Conservation (phyloP, 1,140 invertebrate species). For the Uloborus diversus region DNA sequence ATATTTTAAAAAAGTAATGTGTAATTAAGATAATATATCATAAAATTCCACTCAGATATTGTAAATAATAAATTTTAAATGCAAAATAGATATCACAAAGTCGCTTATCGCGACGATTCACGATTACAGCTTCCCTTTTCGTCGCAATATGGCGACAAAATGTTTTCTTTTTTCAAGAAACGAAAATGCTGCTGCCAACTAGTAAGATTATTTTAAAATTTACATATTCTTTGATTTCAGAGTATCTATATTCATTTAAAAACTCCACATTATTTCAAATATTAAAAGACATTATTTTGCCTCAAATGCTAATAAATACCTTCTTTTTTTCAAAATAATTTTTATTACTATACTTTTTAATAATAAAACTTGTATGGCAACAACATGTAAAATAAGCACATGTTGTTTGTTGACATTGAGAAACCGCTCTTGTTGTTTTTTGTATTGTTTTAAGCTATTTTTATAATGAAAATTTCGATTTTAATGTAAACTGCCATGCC, state of each 20-base stretch:
- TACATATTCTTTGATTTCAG: neutral
- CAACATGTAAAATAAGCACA: no score
- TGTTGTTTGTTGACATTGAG: no score
- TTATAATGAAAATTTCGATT: no score
- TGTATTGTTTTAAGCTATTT: no score
- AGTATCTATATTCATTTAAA: neutral
- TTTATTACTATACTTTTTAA: no score
- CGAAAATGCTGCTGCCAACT: neutral
- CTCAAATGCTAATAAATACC: no score
- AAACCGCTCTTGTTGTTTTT: no score
- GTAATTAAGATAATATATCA: neutral
- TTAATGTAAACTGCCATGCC: no score
- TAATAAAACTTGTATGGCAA: no score
- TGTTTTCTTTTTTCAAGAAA: neutral
- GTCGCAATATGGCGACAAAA: slow-evolving; percentile 50
- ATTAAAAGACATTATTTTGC: no score
- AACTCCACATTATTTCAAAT: neutral
- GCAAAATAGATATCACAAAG: neutral
- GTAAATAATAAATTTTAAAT: neutral
- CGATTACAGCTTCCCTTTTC: neutral
- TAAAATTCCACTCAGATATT: no score
- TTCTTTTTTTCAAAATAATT: no score
- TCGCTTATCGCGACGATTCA: neutral
- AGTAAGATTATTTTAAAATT: neutral
- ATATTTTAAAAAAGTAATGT: neutral